Percentiles rank a stretch among this genome's conserved stretches.
These are phyloP conservation scores for Eriocheir sinensis DNA, from an alignment of 1,140 invertebrate genomes.

Conservation along the genomic window DNA sequence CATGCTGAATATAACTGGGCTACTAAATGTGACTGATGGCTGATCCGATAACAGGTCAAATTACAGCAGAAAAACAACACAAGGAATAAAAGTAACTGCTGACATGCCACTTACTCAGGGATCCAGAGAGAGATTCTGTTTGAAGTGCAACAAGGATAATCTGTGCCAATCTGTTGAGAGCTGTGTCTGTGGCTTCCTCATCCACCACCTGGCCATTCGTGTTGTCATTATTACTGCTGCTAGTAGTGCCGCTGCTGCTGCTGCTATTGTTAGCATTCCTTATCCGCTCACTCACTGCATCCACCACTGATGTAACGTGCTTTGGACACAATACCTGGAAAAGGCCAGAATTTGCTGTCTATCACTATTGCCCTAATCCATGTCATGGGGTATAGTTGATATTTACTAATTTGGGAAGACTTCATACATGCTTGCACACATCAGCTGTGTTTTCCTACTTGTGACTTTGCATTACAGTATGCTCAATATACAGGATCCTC, in stretches of 20 bases:
- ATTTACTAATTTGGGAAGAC: no score
- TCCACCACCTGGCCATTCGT: neutral
- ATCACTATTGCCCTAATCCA: neutral
- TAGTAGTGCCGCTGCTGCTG: neutral
- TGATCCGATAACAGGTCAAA: no score
- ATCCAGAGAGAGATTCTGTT: constrained; percentile 68
- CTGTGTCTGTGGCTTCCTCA: constrained; percentile 43
- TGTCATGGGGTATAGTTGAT: no score
- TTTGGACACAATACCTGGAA: constrained; percentile 66
- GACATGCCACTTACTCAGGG: constrained; percentile 61
- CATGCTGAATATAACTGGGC: no score
- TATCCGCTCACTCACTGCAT: constrained; percentile 67
- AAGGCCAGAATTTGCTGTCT: neutral
- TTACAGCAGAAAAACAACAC: no score
- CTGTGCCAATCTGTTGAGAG: constrained; percentile 65
- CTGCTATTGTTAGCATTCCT: neutral
- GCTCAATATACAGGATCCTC: no score
- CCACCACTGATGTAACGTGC: constrained; percentile 64
- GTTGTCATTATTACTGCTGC: neutral
- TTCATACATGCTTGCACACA: no score
- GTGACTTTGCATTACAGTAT: no score
- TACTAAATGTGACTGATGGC: no score
- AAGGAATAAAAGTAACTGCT: no score
- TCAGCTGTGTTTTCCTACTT: no score
- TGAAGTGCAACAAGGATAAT: constrained; percentile 63